Percentiles rank a stretch among this genome's conserved stretches.
Evolutionary conservation across 2,888 invertebrate genomes (phyloP).

Genomic region (Capitulum mitella): DNA sequence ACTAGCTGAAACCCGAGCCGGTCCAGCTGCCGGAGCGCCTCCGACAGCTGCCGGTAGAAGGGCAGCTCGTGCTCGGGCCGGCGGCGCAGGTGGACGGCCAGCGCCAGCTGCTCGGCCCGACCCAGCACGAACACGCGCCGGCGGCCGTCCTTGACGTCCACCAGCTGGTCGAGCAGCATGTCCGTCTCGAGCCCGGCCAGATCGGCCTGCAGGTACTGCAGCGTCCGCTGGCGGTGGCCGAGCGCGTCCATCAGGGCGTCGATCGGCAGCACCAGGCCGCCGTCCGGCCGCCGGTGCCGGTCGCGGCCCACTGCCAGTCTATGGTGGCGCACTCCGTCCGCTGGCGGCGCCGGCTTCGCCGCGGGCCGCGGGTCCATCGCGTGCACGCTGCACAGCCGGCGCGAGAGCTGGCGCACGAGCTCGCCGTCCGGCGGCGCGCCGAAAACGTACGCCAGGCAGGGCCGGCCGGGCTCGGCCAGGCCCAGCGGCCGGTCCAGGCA

Average conservation of each 20-base stretch:
- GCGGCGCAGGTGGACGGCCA: not conserved
- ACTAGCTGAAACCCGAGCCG: not conserved
- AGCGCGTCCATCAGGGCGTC: not conserved
- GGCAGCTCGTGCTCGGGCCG: not conserved
- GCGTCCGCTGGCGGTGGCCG: not conserved
- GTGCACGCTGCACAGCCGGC: not conserved
- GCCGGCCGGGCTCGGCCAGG: not conserved
- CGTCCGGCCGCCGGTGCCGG: not conserved
- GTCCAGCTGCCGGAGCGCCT: not conserved
- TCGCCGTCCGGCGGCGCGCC: not conserved
- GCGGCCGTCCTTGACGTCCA: not conserved
- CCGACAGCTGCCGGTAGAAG: not conserved
- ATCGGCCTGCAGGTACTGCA: not conserved
- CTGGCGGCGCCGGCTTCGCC: not conserved
- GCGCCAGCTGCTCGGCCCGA: not conserved
- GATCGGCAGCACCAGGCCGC: not conserved
- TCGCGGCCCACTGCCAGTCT: not conserved
- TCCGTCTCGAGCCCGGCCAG: not conserved
- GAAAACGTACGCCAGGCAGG: not conserved
- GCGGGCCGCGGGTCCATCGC: not conserved
- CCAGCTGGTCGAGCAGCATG: slow-evolving; percentile 7
- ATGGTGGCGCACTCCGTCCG: not conserved
- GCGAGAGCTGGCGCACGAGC: not conserved
- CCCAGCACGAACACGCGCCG: not conserved
- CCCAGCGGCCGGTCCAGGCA: not conserved